Evolutionary conservation across 2,888 invertebrate species (phyloP), one percentile per base, ranked within the genome.

Genomic region (Anodontia alba): DNA sequence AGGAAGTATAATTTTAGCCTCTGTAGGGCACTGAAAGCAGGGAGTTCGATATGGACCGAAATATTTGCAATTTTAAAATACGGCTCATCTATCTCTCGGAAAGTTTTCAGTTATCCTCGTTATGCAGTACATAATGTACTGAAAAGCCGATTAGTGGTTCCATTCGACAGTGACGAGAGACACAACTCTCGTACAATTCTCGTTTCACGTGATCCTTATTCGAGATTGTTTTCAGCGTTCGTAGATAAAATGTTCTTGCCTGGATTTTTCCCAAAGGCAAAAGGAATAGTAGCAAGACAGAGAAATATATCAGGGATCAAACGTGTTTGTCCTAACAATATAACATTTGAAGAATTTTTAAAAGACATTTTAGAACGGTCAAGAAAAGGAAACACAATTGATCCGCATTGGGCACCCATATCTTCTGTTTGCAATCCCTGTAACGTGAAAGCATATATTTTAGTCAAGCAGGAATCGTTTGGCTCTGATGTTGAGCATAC

Each of bases 171-270:
- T 15, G 1, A n/a, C 1, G 29, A 33, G 7, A 12, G 15, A 3
- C 10, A 20, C 17, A 12, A 46, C 12, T 54, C 57, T n/a, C 74
- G 68, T 0, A 43, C 73, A 1, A 36, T 81, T 57, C 62, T 81
- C 26, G 75, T 81, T 23, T 81, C 81, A 43, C 78, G 81, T 54
- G 75, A 78, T 38, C 81, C 81, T n/a, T 81, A 74, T 33, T 71
- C 71, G 15, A 74, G 81, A 46, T 36, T 81, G 10, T 81, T 31
- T 62, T 75, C 81, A 20, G 81, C 78, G 3, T 81, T 43, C 42
- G 49, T 81, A 10, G 81, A 81, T 38, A 81, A 81, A 42, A 49
- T 71, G 0, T 78, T 43, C 31, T 29, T 78, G 2, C 70, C 74
- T 0, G 43, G 54, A 12, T 10, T 54, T 15, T n/a, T 29, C 0